These are phyloP conservation scores for Beris morrisii DNA, from an alignment of 2,888 invertebrate genomes.

Conservation along the genomic window DNA sequence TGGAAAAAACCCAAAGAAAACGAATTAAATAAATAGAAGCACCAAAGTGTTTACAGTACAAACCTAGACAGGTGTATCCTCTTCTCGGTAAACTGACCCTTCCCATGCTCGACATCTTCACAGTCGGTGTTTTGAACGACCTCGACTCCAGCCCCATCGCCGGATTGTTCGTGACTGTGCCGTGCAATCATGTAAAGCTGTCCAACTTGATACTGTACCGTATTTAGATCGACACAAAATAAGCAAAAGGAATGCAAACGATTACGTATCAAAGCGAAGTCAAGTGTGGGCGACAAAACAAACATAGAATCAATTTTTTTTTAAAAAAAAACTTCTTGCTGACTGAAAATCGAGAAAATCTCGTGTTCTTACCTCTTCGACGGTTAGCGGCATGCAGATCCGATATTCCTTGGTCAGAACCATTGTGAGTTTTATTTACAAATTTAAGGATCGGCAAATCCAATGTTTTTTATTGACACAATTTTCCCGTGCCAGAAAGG, in stretches of 20 bases:
- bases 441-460: not conserved
- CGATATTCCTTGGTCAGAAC: conserved; percentile 86
- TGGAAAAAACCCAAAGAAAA: conserved; percentile 54
- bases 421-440: conserved; percentile 59
- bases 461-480: too few species aligned
- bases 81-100: conserved; percentile 88
- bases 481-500: too few species aligned
- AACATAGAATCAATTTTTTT: not conserved
- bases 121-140: conserved; percentile 82
- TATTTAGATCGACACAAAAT: conserved; percentile 27
- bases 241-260: not conserved
- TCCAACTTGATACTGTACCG: conserved; percentile 80
- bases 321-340: not conserved
- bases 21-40: not conserved
- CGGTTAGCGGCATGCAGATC: conserved; percentile 89
- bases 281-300: not conserved
- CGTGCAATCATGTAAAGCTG: conserved; percentile 94
- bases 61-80: conserved; percentile 86
- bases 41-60: conserved; percentile 13
- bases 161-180: conserved; percentile 89
- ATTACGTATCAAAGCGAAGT: not conserved
- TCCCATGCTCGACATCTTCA: conserved; percentile 75
- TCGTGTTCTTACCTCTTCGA: conserved; percentile 73
- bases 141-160: conserved; percentile 88
- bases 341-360: not conserved